Percentiles rank a stretch among this genome's conserved stretches.
phyloP scores from a whole-genome alignment of 1,140 invertebrate genomes.

The Hycleus phaleratus region DNA sequence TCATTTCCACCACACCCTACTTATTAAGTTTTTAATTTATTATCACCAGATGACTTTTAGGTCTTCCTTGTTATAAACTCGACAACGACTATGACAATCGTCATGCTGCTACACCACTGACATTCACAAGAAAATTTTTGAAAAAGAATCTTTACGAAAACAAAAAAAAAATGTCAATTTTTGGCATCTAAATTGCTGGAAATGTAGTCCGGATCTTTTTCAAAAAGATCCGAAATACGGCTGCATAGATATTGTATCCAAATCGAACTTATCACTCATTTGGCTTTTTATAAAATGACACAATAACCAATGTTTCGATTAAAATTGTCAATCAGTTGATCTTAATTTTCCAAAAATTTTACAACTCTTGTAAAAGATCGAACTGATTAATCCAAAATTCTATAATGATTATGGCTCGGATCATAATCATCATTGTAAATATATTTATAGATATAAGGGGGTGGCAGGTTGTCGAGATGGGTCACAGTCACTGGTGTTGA shows the following conservation, averaged over 20 bases:
- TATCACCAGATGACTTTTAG: slow-evolving; percentile 36
- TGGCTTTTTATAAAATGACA: slow-evolving; percentile 32
- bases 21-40: slow-evolving; percentile 36
- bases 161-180: slow-evolving; percentile 24
- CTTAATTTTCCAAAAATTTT: too few relatives aligned
- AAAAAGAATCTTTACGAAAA: too few relatives aligned
- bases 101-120: slow-evolving; percentile 29
- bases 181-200: slow-evolving; percentile 43
- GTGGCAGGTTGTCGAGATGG: slow-evolving; percentile 37
- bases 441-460: slow-evolving; percentile 3
- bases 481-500: slow-evolving; percentile 35
- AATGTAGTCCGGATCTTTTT: slow-evolving; percentile 24
- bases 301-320: slow-evolving; percentile 35
- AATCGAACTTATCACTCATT: slow-evolving; percentile 39
- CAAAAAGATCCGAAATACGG: slow-evolving; percentile 16
- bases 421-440: too few relatives aligned
- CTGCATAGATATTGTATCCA: slow-evolving; percentile 35
- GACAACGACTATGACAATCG: slow-evolving; percentile 35
- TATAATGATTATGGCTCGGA: too few relatives aligned
- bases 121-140: too few relatives aligned
- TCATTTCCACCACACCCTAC: slow-evolving; percentile 14
- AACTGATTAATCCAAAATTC: too few relatives aligned
- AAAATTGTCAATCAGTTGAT: slow-evolving; percentile 25
- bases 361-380: too few relatives aligned
- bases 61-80: slow-evolving; percentile 35